A percentile compares a stretch with the other conserved stretches of the same genome.
Evolutionary conservation across 2,888 invertebrate species (phyloP).

Genomic region (Thalpophila matura): DNA sequence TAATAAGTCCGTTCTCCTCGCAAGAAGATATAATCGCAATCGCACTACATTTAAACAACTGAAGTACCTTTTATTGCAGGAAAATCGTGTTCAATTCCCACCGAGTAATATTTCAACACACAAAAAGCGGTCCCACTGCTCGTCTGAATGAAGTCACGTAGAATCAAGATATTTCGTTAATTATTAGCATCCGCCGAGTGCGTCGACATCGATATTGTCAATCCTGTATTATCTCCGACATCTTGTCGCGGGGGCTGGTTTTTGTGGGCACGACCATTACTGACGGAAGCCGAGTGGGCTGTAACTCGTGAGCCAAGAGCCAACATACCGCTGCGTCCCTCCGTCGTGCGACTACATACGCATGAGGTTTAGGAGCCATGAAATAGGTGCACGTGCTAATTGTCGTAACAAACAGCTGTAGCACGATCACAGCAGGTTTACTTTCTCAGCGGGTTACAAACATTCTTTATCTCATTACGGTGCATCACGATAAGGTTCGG

Average conservation of each 20-base stretch:
- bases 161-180: slow-evolving; percentile 67
- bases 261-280: slow-evolving; percentile 75
- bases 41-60: slow-evolving; percentile 22
- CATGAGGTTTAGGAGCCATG: slow-evolving; percentile 77
- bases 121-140: slow-evolving; percentile 45
- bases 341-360: slow-evolving; percentile 64
- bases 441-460: slow-evolving; percentile 69
- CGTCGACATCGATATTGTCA: slow-evolving; percentile 68
- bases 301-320: slow-evolving; percentile 41
- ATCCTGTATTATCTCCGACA: slow-evolving; percentile 66
- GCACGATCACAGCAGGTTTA: slow-evolving; percentile 67
- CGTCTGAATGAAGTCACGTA: slow-evolving; percentile 58
- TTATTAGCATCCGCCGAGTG: slow-evolving; percentile 67
- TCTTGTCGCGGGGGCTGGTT: slow-evolving; percentile 73
- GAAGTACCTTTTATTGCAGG: slow-evolving; percentile 33
- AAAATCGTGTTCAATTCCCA: slow-evolving; percentile 45
- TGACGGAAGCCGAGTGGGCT: slow-evolving; percentile 75
- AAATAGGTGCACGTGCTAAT: slow-evolving; percentile 80
- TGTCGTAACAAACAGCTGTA: slow-evolving; percentile 72
- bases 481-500: slow-evolving; percentile 47
- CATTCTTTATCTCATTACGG: slow-evolving; percentile 69
- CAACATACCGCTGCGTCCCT: slow-evolving; percentile 63
- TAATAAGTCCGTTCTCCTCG: neutral
- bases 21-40: slow-evolving; percentile 22
- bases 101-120: slow-evolving; percentile 48